phyloP scores from a whole-genome alignment of 2,888 invertebrate genomes.

The Leistus spinibarbis region DNA sequence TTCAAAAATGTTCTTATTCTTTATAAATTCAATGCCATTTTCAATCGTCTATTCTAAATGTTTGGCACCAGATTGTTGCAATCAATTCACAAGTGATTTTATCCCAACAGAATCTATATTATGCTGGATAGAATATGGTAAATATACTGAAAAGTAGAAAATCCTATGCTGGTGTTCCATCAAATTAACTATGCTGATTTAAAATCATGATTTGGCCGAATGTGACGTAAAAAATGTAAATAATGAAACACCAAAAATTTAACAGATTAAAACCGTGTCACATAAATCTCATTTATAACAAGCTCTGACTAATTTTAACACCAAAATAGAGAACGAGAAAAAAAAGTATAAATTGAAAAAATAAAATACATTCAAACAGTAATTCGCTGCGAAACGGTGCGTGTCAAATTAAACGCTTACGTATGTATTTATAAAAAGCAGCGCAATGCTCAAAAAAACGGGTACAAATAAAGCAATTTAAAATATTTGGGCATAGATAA shows the following conservation, averaged over 20 bases:
- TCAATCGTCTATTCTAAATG: too few species aligned
- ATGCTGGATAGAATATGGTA: too few species aligned
- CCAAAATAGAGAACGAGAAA: not conserved
- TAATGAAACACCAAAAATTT: conserved; percentile 25
- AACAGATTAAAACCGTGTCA: conserved; percentile 17
- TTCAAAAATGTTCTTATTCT: too few species aligned
- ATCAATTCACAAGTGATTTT: too few species aligned
- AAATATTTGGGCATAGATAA: not conserved
- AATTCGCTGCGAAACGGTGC: not conserved
- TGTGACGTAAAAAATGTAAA: conserved; percentile 4
- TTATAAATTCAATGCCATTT: too few species aligned
- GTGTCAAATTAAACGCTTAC: not conserved
- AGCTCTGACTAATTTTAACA: conserved; percentile 16
- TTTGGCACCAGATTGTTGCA: too few species aligned
- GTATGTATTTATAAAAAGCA: not conserved
- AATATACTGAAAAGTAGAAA: not conserved
- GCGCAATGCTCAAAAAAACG: not conserved
- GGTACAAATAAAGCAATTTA: conserved; percentile 7
- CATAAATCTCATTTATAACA: conserved; percentile 6
- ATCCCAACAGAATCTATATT: too few species aligned
- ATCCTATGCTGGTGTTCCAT: not conserved
- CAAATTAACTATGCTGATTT: conserved; percentile 10
- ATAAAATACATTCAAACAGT: not conserved
- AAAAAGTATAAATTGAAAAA: not conserved
- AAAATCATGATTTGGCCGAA: conserved; percentile 1